Evolutionary conservation across 2,888 invertebrate species (phyloP).

Genomic region (Xylota sylvarum): DNA sequence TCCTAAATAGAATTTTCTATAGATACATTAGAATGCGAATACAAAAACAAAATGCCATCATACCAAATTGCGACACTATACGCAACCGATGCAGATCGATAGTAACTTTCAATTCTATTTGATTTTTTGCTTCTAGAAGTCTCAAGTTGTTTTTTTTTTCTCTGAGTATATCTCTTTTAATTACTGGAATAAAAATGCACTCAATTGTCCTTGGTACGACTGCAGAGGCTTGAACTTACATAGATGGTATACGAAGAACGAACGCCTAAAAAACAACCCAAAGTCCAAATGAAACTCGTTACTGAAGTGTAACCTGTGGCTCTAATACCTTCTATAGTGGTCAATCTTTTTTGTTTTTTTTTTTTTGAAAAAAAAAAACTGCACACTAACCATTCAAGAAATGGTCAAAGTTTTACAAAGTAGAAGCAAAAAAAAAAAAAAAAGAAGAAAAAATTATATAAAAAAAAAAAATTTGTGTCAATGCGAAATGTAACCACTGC

Average conservation of each 20-base stretch:
- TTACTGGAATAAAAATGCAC: slow-evolving; percentile 51
- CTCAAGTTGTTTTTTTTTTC: slow-evolving; percentile 14
- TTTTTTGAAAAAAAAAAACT: slow-evolving; percentile 7
- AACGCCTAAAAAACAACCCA: slow-evolving; percentile 67
- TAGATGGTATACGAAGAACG: slow-evolving; percentile 60
- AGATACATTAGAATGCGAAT: slow-evolving; percentile 15
- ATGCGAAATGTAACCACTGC: slow-evolving; percentile 72
- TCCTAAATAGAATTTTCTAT: slow-evolving; percentile 51
- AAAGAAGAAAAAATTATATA: slow-evolving; percentile 4
- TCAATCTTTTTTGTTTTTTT: not conserved
- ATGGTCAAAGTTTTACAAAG: slow-evolving; percentile 70
- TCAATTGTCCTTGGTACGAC: slow-evolving; percentile 66
- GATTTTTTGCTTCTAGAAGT: not conserved
- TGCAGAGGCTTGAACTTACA: slow-evolving; percentile 75
- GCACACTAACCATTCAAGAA: slow-evolving; percentile 43
- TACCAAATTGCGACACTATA: slow-evolving; percentile 50
- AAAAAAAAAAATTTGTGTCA: slow-evolving; percentile 65
- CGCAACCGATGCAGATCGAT: slow-evolving; percentile 54
- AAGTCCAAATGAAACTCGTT: slow-evolving; percentile 75
- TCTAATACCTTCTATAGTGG: slow-evolving; percentile 72
- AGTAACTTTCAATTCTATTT: slow-evolving; percentile 61
- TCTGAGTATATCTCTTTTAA: slow-evolving; percentile 48
- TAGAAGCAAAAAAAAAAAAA: slow-evolving; percentile 17
- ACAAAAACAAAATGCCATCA: slow-evolving; percentile 28
- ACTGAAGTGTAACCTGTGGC: slow-evolving; percentile 68